Percentiles rank a stretch among this genome's conserved stretches.
Evolutionary conservation across 2,113 vertebrate genomes (phyloP).

Genomic region (Paratilapia polleni): DNA sequence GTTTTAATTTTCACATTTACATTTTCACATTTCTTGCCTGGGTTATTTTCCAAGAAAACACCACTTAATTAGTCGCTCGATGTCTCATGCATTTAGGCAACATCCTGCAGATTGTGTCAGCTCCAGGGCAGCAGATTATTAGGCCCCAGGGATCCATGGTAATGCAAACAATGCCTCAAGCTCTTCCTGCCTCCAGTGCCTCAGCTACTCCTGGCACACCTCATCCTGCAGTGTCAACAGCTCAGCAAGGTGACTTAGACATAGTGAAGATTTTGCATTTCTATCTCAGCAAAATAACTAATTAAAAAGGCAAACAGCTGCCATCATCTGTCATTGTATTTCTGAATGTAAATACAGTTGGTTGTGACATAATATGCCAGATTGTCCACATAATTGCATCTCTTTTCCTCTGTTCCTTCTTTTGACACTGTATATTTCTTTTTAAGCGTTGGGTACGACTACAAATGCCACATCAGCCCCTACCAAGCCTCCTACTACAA

Average conservation of each 20-base stretch:
- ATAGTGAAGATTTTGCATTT: background rate
- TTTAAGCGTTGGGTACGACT: conserved; percentile 45
- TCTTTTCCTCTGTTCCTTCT: background rate
- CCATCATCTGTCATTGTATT: background rate
- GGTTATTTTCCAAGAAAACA: background rate
- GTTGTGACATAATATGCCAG: background rate
- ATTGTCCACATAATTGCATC: background rate
- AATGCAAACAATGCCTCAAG: conserved; percentile 85
- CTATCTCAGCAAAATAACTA: too few relatives aligned
- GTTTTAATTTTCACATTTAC: background rate
- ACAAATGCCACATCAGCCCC: conserved; percentile 63
- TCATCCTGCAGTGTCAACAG: conserved; percentile 76
- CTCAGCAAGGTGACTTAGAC: conserved; percentile 80
- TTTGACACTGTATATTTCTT: background rate
- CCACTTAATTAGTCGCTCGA: background rate
- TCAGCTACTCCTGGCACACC: conserved; percentile 79
- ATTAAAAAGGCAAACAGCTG: too few relatives aligned
- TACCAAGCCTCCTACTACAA: conserved; percentile 50
- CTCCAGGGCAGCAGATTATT: conserved; percentile 88
- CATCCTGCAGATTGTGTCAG: conserved; percentile 92
- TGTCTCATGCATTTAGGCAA: conserved; percentile 81
- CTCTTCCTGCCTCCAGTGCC: conserved; percentile 81
- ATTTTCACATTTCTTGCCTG: background rate
- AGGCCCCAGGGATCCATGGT: conserved; percentile 87
- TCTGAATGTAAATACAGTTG: background rate